Evolutionary conservation across 2,113 vertebrate genomes (phyloP).

Genomic region (Hirundichthys speculiger): DNA sequence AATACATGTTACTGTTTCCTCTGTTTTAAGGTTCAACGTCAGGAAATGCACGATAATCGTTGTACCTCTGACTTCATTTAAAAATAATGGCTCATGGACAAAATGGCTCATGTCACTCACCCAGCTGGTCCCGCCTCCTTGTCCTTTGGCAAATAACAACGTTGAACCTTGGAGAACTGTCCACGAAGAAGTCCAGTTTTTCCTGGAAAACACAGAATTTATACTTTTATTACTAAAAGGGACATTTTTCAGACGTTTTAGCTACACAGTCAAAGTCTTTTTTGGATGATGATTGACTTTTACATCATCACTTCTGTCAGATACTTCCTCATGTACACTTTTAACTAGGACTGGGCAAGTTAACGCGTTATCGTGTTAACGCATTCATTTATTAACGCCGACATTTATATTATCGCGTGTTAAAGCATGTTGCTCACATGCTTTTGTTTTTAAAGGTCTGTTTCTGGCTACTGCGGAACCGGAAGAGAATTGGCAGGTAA

Average conservation of each 20-base stretch:
- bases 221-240: background rate
- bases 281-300: too few relatives aligned
- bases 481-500: too few relatives aligned
- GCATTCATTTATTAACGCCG: too few relatives aligned
- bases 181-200: constrained; percentile 96
- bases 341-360: too few relatives aligned
- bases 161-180: constrained; percentile 89
- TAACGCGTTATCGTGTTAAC: too few relatives aligned
- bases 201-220: constrained; percentile 77
- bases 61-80: background rate
- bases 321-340: too few relatives aligned
- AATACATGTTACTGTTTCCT: background rate
- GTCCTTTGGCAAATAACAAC: constrained; percentile 91
- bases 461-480: too few relatives aligned
- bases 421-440: too few relatives aligned
- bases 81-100: background rate
- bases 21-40: background rate
- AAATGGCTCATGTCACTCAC: constrained; percentile 79
- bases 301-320: too few relatives aligned
- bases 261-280: too few relatives aligned
- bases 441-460: too few relatives aligned
- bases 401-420: too few relatives aligned
- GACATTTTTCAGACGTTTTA: background rate
- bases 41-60: background rate
- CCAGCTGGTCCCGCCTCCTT: constrained; percentile 93